Evolutionary conservation across 64 coral and sea anemone genomes (phyloP).

Genomic region (Montipora cactus): DNA sequence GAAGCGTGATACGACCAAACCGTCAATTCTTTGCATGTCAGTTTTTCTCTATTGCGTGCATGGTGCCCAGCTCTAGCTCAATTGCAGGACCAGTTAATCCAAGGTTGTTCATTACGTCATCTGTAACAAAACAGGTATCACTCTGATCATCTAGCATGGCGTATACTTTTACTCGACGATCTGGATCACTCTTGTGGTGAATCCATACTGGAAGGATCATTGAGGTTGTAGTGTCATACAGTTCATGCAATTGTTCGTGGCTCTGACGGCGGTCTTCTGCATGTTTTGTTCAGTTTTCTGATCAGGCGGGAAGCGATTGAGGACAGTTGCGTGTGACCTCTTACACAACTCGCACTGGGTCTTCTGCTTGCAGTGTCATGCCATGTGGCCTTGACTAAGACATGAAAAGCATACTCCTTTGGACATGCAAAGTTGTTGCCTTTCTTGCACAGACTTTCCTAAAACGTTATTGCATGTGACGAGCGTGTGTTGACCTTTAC

Average conservation of each 20-base stretch:
- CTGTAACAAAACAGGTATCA: slow-evolving; percentile 73
- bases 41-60: slow-evolving; percentile 69
- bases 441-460: slow-evolving; percentile 26
- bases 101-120: slow-evolving; percentile 15
- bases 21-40: slow-evolving; percentile 43
- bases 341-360: slow-evolving; percentile 52
- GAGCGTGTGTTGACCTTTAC: slow-evolving; percentile 26
- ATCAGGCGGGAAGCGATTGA: background rate
- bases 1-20: slow-evolving; percentile 37
- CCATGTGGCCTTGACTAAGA: slow-evolving; percentile 30
- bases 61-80: slow-evolving; percentile 70
- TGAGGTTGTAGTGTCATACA: slow-evolving; percentile 45
- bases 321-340: slow-evolving; percentile 54
- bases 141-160: slow-evolving; percentile 83
- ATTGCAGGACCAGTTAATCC: slow-evolving; percentile 51
- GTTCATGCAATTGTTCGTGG: slow-evolving; percentile 42
- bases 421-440: slow-evolving; percentile 19
- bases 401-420: slow-evolving; percentile 67
- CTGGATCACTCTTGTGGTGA: slow-evolving; percentile 55
- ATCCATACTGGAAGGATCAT: slow-evolving; percentile 78
- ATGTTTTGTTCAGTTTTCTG: background rate
- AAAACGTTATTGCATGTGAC: slow-evolving; percentile 32
- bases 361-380: slow-evolving; percentile 40
- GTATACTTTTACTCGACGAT: slow-evolving; percentile 25
- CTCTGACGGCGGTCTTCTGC: slow-evolving; percentile 4